phyloP scores from a whole-genome alignment of 2,888 invertebrate species.

The Scelioninae gen. 1 region DNA sequence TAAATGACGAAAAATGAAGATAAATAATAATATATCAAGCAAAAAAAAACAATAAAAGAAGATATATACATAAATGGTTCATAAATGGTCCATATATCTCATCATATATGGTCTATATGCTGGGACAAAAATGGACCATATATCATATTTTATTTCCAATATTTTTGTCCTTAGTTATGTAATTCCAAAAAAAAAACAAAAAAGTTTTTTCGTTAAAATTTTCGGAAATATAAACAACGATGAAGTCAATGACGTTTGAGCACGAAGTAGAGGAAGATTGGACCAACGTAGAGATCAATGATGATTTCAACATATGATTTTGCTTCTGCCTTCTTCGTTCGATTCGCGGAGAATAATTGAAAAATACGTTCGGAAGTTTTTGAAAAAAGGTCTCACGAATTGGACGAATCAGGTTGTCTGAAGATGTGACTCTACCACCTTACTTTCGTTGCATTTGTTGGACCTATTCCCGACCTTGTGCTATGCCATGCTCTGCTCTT shows the following conservation, averaged over 20 bases:
- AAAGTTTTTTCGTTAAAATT: too few species aligned
- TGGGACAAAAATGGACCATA: too few species aligned
- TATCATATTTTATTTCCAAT: too few species aligned
- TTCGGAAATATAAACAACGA: neutral
- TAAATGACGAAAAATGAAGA: too few species aligned
- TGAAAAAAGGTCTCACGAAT: constrained; percentile 13
- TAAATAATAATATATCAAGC: constrained; percentile 1
- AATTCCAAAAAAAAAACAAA: too few species aligned
- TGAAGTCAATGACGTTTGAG: constrained; percentile 62
- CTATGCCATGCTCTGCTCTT: constrained; percentile 83
- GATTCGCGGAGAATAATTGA: constrained; percentile 22
- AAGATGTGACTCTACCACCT: constrained; percentile 62
- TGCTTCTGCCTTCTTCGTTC: constrained; percentile 64
- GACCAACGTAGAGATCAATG: constrained; percentile 57
- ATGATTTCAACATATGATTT: constrained; percentile 58
- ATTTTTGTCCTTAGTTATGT: too few species aligned
- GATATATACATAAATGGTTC: too few species aligned
- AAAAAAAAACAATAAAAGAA: constrained; percentile 13
- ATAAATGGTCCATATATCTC: too few species aligned
- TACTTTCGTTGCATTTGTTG: constrained; percentile 76
- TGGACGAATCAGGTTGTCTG: constrained; percentile 50
- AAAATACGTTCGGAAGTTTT: neutral
- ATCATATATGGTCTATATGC: too few species aligned
- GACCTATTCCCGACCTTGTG: constrained; percentile 80
- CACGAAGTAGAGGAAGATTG: constrained; percentile 66